These are phyloP conservation scores for Porites divaricata DNA, from an alignment of 92 coral and sea anemone genomes.

Conservation along the genomic window DNA sequence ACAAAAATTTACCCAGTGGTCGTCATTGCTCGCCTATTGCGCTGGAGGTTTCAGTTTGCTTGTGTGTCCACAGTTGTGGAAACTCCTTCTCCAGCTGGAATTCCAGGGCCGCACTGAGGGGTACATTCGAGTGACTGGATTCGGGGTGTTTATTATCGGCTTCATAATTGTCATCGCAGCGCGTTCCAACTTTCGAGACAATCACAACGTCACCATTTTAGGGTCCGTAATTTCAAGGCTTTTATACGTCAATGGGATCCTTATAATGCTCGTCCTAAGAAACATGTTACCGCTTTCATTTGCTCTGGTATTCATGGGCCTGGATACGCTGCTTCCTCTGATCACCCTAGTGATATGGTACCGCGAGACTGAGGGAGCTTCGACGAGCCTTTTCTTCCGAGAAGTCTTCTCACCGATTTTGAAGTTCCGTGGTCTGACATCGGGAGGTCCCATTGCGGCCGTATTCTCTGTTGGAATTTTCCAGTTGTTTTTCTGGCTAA, in stretches of 20 bases:
- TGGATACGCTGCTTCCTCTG: slow-evolving; percentile 55
- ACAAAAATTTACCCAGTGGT: slow-evolving; percentile 56
- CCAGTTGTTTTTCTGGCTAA: slow-evolving; percentile 40
- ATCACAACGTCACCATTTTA: slow-evolving; percentile 49
- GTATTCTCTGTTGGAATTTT: slow-evolving; percentile 40
- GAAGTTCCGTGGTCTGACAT: background rate
- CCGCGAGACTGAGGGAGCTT: slow-evolving; percentile 58
- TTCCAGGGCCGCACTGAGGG: slow-evolving; percentile 50
- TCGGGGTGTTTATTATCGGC: slow-evolving; percentile 54
- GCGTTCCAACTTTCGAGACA: slow-evolving; percentile 45
- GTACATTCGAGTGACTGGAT: slow-evolving; percentile 47
- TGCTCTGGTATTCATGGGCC: slow-evolving; percentile 53
- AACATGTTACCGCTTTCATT: slow-evolving; percentile 53
- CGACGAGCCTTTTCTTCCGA: slow-evolving; percentile 26
- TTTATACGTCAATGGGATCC: slow-evolving; percentile 57
- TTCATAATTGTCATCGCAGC: slow-evolving; percentile 49
- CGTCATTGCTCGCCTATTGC: slow-evolving; percentile 61
- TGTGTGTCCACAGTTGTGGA: slow-evolving; percentile 54
- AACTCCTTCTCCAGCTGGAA: slow-evolving; percentile 35
- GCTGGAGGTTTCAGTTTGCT: slow-evolving; percentile 64
- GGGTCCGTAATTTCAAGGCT: slow-evolving; percentile 46
- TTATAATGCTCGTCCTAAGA: slow-evolving; percentile 35
- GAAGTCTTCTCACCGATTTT: slow-evolving; percentile 21
- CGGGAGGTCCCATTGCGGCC: slow-evolving; percentile 19
- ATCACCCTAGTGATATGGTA: slow-evolving; percentile 56